Evolutionary conservation across 2,797 vertebrate species (phyloP).

Genomic region (Chelon auratus): DNA sequence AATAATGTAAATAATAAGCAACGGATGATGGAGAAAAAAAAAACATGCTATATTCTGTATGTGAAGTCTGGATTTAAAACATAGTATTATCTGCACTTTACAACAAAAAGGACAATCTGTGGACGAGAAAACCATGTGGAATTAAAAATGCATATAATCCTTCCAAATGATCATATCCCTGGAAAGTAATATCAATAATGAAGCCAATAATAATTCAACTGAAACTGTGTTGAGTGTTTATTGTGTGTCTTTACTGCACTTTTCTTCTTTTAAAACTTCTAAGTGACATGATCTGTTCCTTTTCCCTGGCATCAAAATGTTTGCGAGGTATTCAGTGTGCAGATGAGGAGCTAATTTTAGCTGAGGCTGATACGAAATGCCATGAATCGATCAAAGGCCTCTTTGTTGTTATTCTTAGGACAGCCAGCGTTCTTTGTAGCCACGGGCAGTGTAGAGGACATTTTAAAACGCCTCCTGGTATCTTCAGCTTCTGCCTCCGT

Average conservation of each 20-base stretch:
- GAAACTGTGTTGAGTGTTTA: conserved; percentile 72
- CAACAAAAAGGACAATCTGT: conserved; percentile 83
- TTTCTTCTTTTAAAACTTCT: background rate
- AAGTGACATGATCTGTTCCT: background rate
- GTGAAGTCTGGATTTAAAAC: conserved; percentile 78
- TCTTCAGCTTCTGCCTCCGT: conserved; percentile 70
- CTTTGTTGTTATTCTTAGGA: conserved; percentile 82
- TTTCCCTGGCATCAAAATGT: conserved; percentile 26
- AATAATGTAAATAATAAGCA: conserved; percentile 78
- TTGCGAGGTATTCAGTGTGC: conserved; percentile 45
- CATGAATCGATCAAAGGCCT: conserved; percentile 70
- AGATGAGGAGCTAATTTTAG: conserved; percentile 73
- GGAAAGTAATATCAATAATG: conserved; percentile 82
- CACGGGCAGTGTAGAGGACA: conserved; percentile 68
- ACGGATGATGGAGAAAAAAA: conserved; percentile 67
- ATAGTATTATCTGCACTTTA: conserved; percentile 87
- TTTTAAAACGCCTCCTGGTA: conserved; percentile 75
- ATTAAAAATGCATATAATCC: conserved; percentile 78
- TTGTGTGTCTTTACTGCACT: conserved; percentile 59
- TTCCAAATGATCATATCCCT: conserved; percentile 82
- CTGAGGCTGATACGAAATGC: conserved; percentile 60
- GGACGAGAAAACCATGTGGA: conserved; percentile 69
- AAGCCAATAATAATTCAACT: conserved; percentile 81
- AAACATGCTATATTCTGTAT: conserved; percentile 78
- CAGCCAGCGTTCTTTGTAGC: conserved; percentile 70